Percentiles rank a stretch among this genome's conserved stretches.
Conservation (phyloP, 2,113 vertebrate species). For the Calyptomena viridis region DNA sequence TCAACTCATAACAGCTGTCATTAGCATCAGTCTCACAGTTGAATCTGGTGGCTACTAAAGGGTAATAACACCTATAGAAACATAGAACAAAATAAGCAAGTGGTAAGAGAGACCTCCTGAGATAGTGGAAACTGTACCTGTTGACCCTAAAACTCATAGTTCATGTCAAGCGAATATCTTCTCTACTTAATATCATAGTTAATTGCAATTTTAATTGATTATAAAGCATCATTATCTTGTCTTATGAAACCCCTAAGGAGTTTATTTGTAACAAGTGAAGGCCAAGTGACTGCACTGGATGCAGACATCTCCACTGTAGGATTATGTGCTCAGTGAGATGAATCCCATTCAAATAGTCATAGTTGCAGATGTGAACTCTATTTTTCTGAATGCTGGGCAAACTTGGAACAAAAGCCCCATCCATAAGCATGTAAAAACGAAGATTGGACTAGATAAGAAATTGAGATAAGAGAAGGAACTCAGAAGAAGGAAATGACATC, state of each 20-base stretch:
- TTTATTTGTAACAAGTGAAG: neutral
- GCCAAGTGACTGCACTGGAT: neutral
- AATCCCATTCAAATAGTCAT: neutral
- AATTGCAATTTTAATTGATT: neutral
- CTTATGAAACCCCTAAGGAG: neutral
- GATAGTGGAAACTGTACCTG: neutral
- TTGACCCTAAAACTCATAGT: neutral
- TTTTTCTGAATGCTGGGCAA: neutral
- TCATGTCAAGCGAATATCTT: neutral
- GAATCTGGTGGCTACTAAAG: neutral
- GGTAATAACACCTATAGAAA: neutral
- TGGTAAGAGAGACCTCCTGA: neutral
- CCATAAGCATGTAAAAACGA: neutral
- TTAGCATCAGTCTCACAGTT: neutral
- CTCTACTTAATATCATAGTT: neutral
- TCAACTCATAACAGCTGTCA: too few species aligned
- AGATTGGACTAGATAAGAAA: neutral
- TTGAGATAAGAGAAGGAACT: neutral
- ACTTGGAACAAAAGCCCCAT: neutral
- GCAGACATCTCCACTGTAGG: neutral
- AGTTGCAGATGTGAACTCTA: neutral
- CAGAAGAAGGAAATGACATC: neutral
- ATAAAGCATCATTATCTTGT: neutral
- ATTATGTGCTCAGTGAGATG: neutral
- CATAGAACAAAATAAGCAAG: neutral